Conservation (phyloP, 1,140 invertebrate species). For the Bombyx mori region DNA sequence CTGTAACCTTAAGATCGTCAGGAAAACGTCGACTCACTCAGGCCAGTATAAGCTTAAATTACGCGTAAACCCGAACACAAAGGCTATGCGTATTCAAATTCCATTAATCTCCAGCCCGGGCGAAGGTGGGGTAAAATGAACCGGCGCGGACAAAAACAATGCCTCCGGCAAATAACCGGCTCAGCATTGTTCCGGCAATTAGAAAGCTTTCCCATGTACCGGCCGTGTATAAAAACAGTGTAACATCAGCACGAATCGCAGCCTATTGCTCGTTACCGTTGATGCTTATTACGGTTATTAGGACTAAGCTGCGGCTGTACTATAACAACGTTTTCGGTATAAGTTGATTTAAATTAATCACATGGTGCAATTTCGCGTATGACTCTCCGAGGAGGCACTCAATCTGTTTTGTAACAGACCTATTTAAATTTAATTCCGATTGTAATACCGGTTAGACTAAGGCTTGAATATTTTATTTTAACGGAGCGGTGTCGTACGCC, state of each 20-base stretch:
- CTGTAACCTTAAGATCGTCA: slow-evolving; percentile 49
- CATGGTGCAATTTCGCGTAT: background rate
- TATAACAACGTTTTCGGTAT: slow-evolving; percentile 54
- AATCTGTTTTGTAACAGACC: too few relatives aligned
- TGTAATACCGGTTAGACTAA: too few relatives aligned
- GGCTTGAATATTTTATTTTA: too few relatives aligned
- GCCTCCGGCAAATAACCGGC: slow-evolving; percentile 68
- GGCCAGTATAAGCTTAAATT: slow-evolving; percentile 62
- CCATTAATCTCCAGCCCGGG: slow-evolving; percentile 64
- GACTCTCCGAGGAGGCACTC: too few relatives aligned
- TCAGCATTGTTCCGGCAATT: slow-evolving; percentile 71
- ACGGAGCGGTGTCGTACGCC: background rate
- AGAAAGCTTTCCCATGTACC: slow-evolving; percentile 70
- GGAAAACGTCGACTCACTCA: slow-evolving; percentile 58
- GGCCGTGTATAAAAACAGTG: slow-evolving; percentile 68
- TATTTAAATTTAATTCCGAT: too few relatives aligned
- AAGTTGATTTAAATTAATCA: slow-evolving; percentile 36
- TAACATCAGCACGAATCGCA: slow-evolving; percentile 69
- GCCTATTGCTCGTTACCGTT: slow-evolving; percentile 68
- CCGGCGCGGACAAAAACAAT: slow-evolving; percentile 69
- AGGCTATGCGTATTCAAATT: slow-evolving; percentile 71
- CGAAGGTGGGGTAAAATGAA: slow-evolving; percentile 65
- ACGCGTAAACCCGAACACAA: slow-evolving; percentile 69
- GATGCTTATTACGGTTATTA: slow-evolving; percentile 71
- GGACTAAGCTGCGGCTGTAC: slow-evolving; percentile 55